Base-by-base conservation (phyloP, 2,113 vertebrate genomes). In the Trogon surrucura region DNA sequence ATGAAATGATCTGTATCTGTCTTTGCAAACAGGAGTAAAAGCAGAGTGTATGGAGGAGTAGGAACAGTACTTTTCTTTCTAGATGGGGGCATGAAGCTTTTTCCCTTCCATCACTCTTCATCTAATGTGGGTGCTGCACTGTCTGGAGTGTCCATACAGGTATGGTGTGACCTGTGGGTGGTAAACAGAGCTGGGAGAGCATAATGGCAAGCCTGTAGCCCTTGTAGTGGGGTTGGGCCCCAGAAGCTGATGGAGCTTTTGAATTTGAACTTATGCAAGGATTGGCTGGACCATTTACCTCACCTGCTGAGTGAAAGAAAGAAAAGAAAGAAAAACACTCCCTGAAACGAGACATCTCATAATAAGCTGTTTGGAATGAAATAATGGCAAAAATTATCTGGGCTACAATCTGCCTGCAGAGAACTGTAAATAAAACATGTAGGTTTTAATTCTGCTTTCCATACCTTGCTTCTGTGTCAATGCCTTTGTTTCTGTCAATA, bases 151-250 rank as follows among this genome's bases (percentile, higher is more conserved):
- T 95, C 67, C 53, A 62, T 17, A 11, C 5, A n/a, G 54, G 34
- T 5, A 1, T 53, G 15, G 5, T 27, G 54, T 48, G 16, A 82
- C 50, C 70, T 7, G 45, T 8, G 16, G 81, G 81, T 17, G 95
- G 81, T 57, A 97, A 96, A 77, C 85, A 95, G 6, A 97, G 56
- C 50, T 92, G 89, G 57, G 95, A 97, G n/a, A 97, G 74, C 21
- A 77, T 18, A 2, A 32, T 93, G 78, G 92, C 84, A 80, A 96
- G 47, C 91, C 95, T 97, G 81, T 90, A 95, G 30, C 77, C 86
- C 60, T 81, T 69, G n/a, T 77, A 92, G 32, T 78, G 94, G 34
- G 32, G 27, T 23, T 90, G 90, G 57, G 34, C 77, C 62, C 41
- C 64, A 62, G 45, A n/a, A 84, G 10, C 47, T 41, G 77, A 73